Evolutionary conservation across 2,797 vertebrate species (phyloP), one percentile per base, ranked within the genome.

Genomic region (Toxotes lorentzi): DNA sequence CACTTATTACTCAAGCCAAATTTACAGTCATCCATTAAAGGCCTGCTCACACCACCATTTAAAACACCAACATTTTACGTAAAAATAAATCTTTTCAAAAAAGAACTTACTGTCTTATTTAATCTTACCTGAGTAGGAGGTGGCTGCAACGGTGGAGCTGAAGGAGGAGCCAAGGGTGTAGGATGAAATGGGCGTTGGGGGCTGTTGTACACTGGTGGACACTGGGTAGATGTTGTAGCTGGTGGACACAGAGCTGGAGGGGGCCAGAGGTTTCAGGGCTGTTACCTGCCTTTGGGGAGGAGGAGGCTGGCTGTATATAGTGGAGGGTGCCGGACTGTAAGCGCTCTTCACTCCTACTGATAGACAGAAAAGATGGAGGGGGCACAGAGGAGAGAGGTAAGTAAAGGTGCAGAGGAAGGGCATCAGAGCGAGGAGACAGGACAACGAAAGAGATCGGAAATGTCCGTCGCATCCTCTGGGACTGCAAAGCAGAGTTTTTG

Each of bases 251-350:
- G 93, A 40, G 43, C 92, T 92, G 78, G 90, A 87, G 3, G 93
- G 92, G 11, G 92, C 93, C 24, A 95, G 86, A 3, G 90, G 90
- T 76, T 94, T 94, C 17, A 96, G 84, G 0, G 93, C 86, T 0
- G 95, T 92, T n/a, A 93, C 93, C 83, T 94, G 95, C 59, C 92
- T 90, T 77, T 93, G 94, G n/a, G 94, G 92, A 11, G 94, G 94
- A 14, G 94, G 94, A 0, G 87, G 91, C 75, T 95, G 95, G 79
- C 88, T 96, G 88, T 95, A 96, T 41, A 88, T 92, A 2, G 94
- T 90, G 73, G 90, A 86, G 54, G 92, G 90, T 9, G 85, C 92
- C 5, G 94, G 92, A 78, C 86, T 93, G 76, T 94, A 95, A 24
- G 90, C 88, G 4, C 83, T 93, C 89, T 95, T 95, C 19, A 95